phyloP scores from a whole-genome alignment of 1,140 invertebrate genomes.

The Bombus polaris region DNA sequence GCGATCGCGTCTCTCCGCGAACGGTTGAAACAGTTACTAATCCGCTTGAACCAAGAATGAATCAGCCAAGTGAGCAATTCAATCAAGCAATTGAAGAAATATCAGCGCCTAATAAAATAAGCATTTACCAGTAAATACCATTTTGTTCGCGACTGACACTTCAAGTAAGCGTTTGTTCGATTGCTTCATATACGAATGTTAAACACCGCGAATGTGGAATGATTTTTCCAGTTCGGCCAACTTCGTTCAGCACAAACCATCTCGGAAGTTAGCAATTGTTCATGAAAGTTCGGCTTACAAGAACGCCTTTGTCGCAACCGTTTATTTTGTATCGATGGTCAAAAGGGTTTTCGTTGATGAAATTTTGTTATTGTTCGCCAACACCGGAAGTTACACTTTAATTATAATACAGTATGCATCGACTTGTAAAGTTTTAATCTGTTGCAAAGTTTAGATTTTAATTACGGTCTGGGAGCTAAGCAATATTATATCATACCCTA shows the following conservation, averaged over 20 bases:
- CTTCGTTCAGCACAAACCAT: no score
- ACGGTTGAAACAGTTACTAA: no score
- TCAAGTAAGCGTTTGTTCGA: neutral
- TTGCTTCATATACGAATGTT: neutral
- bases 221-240: neutral
- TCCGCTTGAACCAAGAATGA: neutral
- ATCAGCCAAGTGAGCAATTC: no score
- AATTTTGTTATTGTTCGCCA: neutral
- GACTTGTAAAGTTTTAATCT: neutral
- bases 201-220: neutral
- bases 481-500: neutral
- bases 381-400: neutral
- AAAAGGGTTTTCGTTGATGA: neutral
- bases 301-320: neutral
- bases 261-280: neutral
- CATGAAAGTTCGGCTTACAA: neutral
- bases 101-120: neutral
- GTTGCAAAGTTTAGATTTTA: neutral
- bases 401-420: neutral
- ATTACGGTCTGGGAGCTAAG: neutral
- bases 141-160: neutral
- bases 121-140: neutral
- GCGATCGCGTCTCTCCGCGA: no score
- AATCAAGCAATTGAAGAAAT: neutral
- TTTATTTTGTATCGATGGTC: neutral